These are phyloP conservation scores for Stramonita haemastoma DNA, from an alignment of 2,888 invertebrate species.

Conservation along the genomic window DNA sequence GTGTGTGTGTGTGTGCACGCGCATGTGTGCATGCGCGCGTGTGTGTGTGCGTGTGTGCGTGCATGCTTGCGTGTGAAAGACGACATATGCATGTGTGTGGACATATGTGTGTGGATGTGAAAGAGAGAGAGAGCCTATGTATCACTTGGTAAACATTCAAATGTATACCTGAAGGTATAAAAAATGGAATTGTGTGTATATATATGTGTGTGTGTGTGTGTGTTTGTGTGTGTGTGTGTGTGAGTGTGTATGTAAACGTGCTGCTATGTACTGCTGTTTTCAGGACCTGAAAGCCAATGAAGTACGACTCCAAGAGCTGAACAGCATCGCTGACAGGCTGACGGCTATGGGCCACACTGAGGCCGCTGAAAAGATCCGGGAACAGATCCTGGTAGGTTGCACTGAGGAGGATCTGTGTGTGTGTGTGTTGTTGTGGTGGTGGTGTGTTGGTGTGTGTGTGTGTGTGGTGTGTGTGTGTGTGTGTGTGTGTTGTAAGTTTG, in stretches of 20 bases:
- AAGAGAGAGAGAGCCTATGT: no score
- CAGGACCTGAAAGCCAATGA: conserved; percentile 96
- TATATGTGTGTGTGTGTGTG: not conserved
- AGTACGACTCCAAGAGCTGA: conserved; percentile 98
- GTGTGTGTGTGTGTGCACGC: not conserved
- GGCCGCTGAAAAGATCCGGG: conserved; percentile 98
- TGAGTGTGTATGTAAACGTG: not conserved
- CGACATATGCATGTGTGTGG: not conserved
- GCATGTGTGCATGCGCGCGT: no score
- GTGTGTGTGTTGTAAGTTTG: not conserved
- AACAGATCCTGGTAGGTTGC: conserved; percentile 88
- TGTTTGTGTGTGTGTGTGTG: not conserved
- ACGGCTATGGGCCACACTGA: conserved; percentile 98
- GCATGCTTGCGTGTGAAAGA: not conserved
- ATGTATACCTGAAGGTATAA: not conserved
- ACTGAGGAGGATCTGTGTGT: not conserved
- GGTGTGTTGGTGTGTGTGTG: not conserved
- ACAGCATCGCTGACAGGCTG: conserved; percentile 96
- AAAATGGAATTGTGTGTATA: not conserved
- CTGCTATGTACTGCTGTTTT: not conserved
- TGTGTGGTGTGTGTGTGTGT: not conserved
- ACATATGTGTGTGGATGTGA: not conserved
- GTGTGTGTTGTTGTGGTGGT: not conserved
- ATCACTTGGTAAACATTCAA: no score
- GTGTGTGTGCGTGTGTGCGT: not conserved